Evolutionary conservation across 1,140 invertebrate species (phyloP).

Genomic region (Melitaea cinxia): DNA sequence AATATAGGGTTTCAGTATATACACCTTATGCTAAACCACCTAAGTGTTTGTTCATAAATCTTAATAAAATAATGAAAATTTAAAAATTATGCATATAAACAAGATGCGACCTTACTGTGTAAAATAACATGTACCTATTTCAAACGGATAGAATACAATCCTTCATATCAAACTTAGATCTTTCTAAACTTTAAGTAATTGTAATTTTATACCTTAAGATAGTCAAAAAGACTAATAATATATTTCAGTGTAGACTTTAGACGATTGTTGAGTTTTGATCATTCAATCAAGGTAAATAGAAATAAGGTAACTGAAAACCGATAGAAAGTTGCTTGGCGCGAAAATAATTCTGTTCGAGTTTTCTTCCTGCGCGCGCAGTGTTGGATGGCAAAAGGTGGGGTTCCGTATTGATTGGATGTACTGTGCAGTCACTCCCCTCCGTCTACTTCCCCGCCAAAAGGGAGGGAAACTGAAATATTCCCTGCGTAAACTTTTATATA

Average conservation of each 20-base stretch:
- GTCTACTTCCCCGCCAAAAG: constrained; percentile 54
- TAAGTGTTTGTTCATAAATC: no score
- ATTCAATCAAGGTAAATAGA: neutral
- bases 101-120: neutral
- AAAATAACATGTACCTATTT: neutral
- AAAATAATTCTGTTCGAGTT: constrained; percentile 51
- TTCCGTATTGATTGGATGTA: constrained; percentile 68
- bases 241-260: constrained; percentile 5
- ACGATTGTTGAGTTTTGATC: constrained; percentile 1
- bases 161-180: neutral
- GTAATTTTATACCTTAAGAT: neutral
- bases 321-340: constrained; percentile 54
- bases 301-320: neutral
- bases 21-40: no score
- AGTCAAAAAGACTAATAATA: neutral
- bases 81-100: neutral
- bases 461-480: constrained; percentile 68
- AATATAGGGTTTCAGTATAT: no score
- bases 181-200: constrained; percentile 5
- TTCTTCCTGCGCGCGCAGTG: constrained; percentile 62
- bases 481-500: constrained; percentile 50
- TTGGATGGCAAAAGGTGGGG: constrained; percentile 49
- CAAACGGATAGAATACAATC: neutral
- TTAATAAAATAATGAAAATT: no score
- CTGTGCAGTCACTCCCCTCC: constrained; percentile 56